phyloP scores from a whole-genome alignment of 2,797 vertebrate genomes.

The Lycodopsis pacificus region DNA sequence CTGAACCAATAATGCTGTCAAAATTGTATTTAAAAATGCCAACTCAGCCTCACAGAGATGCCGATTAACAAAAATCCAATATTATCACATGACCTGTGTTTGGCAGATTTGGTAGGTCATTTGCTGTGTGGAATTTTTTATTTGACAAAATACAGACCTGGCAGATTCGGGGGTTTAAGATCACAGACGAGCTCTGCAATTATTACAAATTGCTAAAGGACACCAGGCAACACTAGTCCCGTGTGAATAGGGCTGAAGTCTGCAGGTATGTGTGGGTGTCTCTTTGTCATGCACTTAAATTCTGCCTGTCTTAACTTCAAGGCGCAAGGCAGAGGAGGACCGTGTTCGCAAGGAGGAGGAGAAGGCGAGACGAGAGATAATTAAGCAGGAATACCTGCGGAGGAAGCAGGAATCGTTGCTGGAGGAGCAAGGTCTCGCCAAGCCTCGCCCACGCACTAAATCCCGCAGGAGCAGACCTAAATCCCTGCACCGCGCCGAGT shows the following conservation, averaged over 20 bases:
- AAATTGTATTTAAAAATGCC: neutral
- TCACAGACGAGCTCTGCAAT: too few relatives aligned
- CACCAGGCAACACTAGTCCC: neutral
- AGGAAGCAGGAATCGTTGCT: conserved; percentile 93
- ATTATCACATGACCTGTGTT: too few relatives aligned
- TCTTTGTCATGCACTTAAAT: neutral
- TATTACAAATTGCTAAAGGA: neutral
- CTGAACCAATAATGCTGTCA: neutral
- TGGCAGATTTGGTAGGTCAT: too few relatives aligned
- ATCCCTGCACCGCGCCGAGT: conserved; percentile 91
- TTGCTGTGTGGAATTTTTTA: too few relatives aligned
- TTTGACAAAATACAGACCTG: too few relatives aligned
- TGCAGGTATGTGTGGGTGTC: neutral
- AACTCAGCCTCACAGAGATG: too few relatives aligned
- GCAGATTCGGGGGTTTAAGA: too few relatives aligned
- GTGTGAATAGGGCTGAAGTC: neutral
- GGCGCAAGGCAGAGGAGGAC: conserved; percentile 97
- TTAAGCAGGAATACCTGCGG: conserved; percentile 96
- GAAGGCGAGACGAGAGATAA: conserved; percentile 93
- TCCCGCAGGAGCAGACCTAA: conserved; percentile 88
- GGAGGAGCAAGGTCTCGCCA: conserved; percentile 93
- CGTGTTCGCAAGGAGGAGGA: conserved; percentile 96
- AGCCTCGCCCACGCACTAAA: conserved; percentile 87
- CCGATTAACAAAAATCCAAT: too few relatives aligned
- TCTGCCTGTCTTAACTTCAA: conserved; percentile 56